Conservation (phyloP, 2,888 invertebrate species). For the Acronicta leporina region DNA sequence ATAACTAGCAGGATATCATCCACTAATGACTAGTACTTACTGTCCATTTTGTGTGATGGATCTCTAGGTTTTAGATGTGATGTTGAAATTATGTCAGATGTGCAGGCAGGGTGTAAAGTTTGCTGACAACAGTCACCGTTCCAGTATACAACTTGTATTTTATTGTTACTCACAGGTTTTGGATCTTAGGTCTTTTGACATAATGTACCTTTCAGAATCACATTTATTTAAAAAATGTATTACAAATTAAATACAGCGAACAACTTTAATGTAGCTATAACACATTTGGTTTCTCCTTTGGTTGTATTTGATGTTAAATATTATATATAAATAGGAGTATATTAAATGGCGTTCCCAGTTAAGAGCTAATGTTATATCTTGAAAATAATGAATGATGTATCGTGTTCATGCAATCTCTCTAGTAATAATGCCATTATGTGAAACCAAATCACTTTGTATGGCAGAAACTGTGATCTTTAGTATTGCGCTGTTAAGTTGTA, state of each 20-base stretch:
- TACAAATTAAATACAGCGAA: conserved; percentile 71
- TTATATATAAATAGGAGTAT: conserved; percentile 60
- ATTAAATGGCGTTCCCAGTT: conserved; percentile 64
- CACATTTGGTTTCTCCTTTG: conserved; percentile 64
- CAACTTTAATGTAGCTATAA: conserved; percentile 61
- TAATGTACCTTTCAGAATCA: conserved; percentile 73
- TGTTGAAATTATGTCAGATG: conserved; percentile 51
- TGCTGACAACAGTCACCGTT: conserved; percentile 64
- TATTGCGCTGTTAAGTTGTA: conserved; percentile 71
- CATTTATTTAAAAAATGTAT: conserved; percentile 63
- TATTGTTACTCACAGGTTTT: conserved; percentile 76
- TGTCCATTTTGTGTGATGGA: conserved; percentile 50
- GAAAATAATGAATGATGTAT: conserved; percentile 61
- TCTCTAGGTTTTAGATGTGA: conserved; percentile 40
- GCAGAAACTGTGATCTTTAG: conserved; percentile 78
- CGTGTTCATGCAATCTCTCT: conserved; percentile 63
- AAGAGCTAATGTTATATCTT: conserved; percentile 64
- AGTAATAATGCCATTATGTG: conserved; percentile 63
- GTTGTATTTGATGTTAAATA: conserved; percentile 76
- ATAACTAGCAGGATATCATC: conserved; percentile 47
- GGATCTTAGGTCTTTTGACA: conserved; percentile 83
- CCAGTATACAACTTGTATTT: conserved; percentile 76
- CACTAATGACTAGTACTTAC: conserved; percentile 49
- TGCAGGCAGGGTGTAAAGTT: conserved; percentile 61
- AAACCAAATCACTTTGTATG: conserved; percentile 66